phyloP scores from a whole-genome alignment of 2,888 invertebrate species.

The Cataglyphis rosenhaueri region DNA sequence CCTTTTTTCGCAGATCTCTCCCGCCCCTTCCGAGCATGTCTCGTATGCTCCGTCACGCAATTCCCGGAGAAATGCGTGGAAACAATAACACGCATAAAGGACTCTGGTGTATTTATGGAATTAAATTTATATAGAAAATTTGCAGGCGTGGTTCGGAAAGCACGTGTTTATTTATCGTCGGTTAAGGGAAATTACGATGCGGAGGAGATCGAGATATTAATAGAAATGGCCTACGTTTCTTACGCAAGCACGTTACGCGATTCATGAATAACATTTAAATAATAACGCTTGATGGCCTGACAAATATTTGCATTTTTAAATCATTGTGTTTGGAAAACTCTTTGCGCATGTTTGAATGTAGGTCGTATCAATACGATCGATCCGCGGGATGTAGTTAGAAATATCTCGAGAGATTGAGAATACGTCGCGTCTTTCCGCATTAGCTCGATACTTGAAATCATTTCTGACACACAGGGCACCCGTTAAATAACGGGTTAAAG shows the following conservation, averaged over 20 bases:
- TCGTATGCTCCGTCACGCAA: slow-evolving; percentile 7
- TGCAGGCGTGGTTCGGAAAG: not conserved
- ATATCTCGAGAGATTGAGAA: slow-evolving; percentile 44
- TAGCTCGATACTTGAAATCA: slow-evolving; percentile 28
- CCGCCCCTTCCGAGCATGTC: no score
- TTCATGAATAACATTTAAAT: slow-evolving; percentile 24
- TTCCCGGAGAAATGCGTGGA: not conserved
- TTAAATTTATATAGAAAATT: slow-evolving; percentile 13
- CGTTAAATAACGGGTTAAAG: slow-evolving; percentile 24
- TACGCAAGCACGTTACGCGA: not conserved
- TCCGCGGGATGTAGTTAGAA: slow-evolving; percentile 29
- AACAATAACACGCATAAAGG: slow-evolving; percentile 24
- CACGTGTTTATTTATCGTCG: slow-evolving; percentile 2
- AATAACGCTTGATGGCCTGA: not conserved
- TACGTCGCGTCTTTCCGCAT: slow-evolving; percentile 30
- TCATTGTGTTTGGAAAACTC: slow-evolving; percentile 11
- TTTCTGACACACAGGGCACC: slow-evolving; percentile 3
- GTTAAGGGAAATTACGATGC: not conserved
- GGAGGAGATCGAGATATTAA: slow-evolving; percentile 4
- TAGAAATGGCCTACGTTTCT: not conserved
- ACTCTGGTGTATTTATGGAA: not conserved
- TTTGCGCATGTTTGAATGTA: slow-evolving; percentile 40
- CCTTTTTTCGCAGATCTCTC: not conserved
- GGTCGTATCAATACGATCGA: slow-evolving; percentile 45
- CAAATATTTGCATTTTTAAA: slow-evolving; percentile 34